Evolutionary conservation across 2,797 vertebrate species (phyloP).

Genomic region (Clarias fuscus): DNA sequence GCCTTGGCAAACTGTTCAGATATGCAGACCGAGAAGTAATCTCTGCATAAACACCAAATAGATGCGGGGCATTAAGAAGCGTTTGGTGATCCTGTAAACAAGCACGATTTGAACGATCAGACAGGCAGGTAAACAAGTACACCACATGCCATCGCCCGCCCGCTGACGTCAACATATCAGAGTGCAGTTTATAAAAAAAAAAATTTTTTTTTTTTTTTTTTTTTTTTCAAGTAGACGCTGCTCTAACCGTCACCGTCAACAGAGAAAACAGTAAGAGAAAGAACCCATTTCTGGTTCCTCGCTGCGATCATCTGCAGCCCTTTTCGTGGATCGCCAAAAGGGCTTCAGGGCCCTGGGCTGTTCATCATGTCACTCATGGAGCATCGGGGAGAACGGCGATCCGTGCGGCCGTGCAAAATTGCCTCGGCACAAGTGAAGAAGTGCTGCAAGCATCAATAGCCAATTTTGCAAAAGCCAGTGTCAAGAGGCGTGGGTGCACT

Average conservation of each 20-base stretch:
- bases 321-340: conserved; percentile 13
- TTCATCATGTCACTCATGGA: conserved; percentile 49
- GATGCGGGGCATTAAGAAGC: not conserved
- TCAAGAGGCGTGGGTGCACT: conserved; percentile 55
- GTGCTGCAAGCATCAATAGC: conserved; percentile 57
- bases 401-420: conserved; percentile 45
- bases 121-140: conserved; percentile 20
- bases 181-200: not conserved
- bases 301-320: conserved; percentile 6
- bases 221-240: not conserved
- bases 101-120: not conserved
- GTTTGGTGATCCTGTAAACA: not conserved
- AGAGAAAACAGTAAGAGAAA: conserved; percentile 21
- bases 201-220: too few species aligned
- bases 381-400: conserved; percentile 24
- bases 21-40: not conserved
- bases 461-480: conserved; percentile 56
- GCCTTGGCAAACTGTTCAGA: conserved; percentile 15
- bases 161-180: not conserved
- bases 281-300: conserved; percentile 25
- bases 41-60: not conserved
- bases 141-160: not conserved
- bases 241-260: conserved; percentile 9
- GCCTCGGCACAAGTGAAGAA: conserved; percentile 49
- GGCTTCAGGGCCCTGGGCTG: conserved; percentile 35